A percentile compares a stretch with the other conserved stretches of the same genome.
phyloP scores from a whole-genome alignment of 2,888 invertebrate genomes.

The Bugulina stolonifera region DNA sequence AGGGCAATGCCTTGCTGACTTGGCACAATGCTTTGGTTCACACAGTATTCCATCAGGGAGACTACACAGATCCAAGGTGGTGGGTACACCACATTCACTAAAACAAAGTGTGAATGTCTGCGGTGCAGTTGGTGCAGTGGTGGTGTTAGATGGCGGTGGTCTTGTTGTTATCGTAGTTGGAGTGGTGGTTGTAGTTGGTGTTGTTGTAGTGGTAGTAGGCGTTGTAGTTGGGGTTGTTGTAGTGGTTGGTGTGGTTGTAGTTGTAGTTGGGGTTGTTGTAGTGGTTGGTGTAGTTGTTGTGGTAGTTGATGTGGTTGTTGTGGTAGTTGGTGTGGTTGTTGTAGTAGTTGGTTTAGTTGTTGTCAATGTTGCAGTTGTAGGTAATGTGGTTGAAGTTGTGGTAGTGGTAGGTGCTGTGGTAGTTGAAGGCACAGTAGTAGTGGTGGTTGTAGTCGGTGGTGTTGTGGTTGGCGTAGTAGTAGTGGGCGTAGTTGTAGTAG shows the following conservation, averaged over 20 bases:
- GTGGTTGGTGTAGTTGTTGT: not conserved
- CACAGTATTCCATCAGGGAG: slow-evolving; percentile 1
- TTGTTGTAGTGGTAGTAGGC: not conserved
- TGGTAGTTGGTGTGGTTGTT: not conserved
- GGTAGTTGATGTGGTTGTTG: not conserved
- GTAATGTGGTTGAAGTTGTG: not conserved
- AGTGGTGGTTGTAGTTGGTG: not conserved
- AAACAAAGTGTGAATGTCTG: not conserved
- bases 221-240: not conserved
- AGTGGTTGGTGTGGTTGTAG: not conserved
- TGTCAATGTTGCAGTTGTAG: not conserved
- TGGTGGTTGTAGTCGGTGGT: not conserved
- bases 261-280: not conserved
- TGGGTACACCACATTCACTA: not conserved
- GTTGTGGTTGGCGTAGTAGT: not conserved
- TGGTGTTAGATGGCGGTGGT: not conserved
- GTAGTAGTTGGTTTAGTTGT: not conserved
- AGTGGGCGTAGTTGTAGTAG: not conserved
- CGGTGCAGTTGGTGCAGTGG: not conserved
- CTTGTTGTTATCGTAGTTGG: not conserved
- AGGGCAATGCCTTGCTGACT: not conserved
- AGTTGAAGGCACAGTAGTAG: not conserved
- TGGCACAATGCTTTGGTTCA: not conserved
- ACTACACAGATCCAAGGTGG: not conserved
- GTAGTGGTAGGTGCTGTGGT: not conserved